These are phyloP conservation scores for Spodoptera litura DNA, from an alignment of 1,140 invertebrate genomes.

Conservation along the genomic window DNA sequence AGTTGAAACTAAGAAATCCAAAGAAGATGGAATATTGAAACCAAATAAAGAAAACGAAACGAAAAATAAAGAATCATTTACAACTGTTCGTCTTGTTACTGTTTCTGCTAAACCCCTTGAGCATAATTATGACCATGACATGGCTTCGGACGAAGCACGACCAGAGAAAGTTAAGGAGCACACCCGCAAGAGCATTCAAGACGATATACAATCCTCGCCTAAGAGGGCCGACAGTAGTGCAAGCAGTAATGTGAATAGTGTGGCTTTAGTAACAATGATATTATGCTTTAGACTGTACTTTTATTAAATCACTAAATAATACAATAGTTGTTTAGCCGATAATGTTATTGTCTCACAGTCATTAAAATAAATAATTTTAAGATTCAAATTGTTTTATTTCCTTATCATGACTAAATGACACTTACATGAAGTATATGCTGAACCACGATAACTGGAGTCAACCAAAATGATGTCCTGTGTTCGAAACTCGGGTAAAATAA, in stretches of 20 bases:
- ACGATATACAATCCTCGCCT: constrained; percentile 53
- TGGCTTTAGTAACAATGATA: constrained; percentile 54
- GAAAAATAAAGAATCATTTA: constrained; percentile 53
- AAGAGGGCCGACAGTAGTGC: constrained; percentile 53
- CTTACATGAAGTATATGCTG: too few relatives aligned
- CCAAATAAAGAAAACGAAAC: constrained; percentile 41
- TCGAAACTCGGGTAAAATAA: too few relatives aligned
- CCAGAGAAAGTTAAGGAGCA: constrained; percentile 69
- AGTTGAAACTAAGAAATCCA: constrained; percentile 36
- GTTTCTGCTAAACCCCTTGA: constrained; percentile 77
- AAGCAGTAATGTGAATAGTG: constrained; percentile 55
- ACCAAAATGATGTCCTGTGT: too few relatives aligned
- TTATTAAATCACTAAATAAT: constrained; percentile 57
- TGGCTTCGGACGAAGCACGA: constrained; percentile 76
- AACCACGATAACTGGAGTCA: too few relatives aligned
- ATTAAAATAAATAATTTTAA: constrained; percentile 77
- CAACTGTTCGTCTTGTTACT: constrained; percentile 72
- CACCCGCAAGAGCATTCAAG: constrained; percentile 72
- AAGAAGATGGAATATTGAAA: constrained; percentile 43
- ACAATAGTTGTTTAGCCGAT: constrained; percentile 44
- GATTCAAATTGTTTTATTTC: constrained; percentile 50
- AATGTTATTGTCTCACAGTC: constrained; percentile 70
- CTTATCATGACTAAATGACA: not conserved
- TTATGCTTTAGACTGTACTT: constrained; percentile 64
- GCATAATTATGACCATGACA: constrained; percentile 64